phyloP scores from a whole-genome alignment of 2,113 vertebrate species.

The Equus quagga region DNA sequence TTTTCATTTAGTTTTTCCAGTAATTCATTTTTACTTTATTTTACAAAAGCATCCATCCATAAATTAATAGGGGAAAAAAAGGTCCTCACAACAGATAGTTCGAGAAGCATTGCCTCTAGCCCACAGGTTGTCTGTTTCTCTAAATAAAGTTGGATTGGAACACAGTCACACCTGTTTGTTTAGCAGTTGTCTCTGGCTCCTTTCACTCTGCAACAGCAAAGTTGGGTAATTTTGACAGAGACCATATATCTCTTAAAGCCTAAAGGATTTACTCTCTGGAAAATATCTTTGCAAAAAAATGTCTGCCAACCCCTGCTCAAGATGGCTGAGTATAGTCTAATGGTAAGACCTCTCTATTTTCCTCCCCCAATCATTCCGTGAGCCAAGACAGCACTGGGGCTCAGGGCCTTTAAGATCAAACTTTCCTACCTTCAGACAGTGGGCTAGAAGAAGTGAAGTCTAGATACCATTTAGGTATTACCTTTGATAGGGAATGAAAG shows the following conservation, averaged over 20 bases:
- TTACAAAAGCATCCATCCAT: background rate
- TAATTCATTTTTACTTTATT: background rate
- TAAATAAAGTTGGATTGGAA: conserved; percentile 22
- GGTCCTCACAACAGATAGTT: background rate
- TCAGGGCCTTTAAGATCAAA: background rate
- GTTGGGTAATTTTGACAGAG: background rate
- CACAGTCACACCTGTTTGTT: background rate
- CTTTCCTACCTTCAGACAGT: background rate
- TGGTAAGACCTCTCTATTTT: background rate
- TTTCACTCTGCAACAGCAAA: background rate
- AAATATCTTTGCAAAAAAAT: background rate
- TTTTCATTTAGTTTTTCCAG: background rate
- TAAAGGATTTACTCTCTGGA: background rate
- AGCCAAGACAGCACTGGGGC: background rate
- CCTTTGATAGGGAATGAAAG: background rate
- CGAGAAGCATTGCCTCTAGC: background rate
- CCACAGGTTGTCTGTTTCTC: background rate
- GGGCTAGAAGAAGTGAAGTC: background rate
- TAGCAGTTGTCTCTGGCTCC: background rate
- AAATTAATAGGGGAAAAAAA: background rate
- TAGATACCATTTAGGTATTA: conserved; percentile 3
- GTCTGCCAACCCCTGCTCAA: background rate
- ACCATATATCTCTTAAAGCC: background rate
- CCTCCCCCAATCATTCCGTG: background rate
- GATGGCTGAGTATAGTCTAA: background rate